phyloP scores from a whole-genome alignment of 2,797 vertebrate species.

The Pangasius macronema region DNA sequence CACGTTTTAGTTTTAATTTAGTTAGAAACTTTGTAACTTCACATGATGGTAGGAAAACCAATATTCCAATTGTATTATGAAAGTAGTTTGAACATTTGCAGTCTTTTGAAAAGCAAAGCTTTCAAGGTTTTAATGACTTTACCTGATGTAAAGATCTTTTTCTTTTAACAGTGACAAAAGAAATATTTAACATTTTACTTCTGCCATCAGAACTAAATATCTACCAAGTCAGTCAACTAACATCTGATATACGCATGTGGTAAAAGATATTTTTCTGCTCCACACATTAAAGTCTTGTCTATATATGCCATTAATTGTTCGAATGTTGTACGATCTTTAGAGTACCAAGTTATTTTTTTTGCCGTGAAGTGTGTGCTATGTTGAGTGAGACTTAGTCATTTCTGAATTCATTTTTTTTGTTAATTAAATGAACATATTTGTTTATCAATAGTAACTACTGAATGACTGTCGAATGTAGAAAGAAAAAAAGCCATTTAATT shows the following conservation, averaged over 20 bases:
- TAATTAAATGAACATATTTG: background rate
- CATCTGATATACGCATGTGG: background rate
- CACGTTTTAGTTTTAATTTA: background rate
- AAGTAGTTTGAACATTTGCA: background rate
- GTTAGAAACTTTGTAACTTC: background rate
- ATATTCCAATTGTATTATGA: background rate
- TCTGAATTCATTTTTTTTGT: background rate
- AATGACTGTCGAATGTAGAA: conserved; percentile 12
- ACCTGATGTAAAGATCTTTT: background rate
- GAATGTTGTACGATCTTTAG: conserved; percentile 14
- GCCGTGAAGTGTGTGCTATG: conserved; percentile 22
- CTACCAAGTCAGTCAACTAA: background rate
- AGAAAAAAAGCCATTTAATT: conserved; percentile 4
- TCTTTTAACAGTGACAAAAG: background rate
- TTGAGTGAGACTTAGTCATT: conserved; percentile 12
- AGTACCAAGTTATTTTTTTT: background rate
- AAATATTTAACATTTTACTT: background rate
- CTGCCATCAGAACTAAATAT: background rate
- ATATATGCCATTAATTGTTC: conserved; percentile 39
- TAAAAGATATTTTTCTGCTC: background rate
- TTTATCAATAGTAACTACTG: background rate
- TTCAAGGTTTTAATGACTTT: background rate
- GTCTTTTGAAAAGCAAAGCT: background rate
- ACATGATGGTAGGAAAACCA: background rate
- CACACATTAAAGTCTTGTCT: conserved; percentile 13